phyloP scores from a whole-genome alignment of 1,140 invertebrate genomes.

The Cheumatopsyche charites region DNA sequence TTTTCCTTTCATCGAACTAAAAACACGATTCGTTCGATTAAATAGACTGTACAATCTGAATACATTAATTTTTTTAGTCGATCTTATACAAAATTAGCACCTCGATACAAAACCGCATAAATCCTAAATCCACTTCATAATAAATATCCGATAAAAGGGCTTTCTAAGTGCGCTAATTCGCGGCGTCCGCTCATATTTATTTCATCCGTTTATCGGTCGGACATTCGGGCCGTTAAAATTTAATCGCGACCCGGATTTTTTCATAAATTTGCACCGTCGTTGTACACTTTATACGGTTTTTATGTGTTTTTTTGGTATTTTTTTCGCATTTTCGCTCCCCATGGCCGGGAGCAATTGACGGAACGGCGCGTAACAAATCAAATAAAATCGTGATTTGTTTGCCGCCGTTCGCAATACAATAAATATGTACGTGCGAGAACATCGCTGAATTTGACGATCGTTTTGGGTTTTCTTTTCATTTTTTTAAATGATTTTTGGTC shows the following conservation, averaged over 20 bases:
- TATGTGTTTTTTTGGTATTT: constrained; percentile 15
- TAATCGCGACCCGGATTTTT: constrained; percentile 25
- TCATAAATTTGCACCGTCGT: constrained; percentile 43
- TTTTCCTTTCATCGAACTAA: too few species aligned
- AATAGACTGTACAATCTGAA: too few species aligned
- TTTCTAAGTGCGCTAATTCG: neutral
- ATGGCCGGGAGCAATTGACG: constrained; percentile 30
- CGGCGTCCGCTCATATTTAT: constrained; percentile 1
- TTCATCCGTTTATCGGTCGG: constrained; percentile 1
- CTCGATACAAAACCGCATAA: too few species aligned
- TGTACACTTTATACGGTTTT: constrained; percentile 31
- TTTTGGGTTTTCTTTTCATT: neutral
- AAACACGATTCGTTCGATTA: too few species aligned
- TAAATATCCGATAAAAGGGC: too few species aligned
- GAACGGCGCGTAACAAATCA: constrained; percentile 37
- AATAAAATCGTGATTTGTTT: constrained; percentile 42
- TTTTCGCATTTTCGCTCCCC: neutral
- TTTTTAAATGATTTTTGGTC: neutral
- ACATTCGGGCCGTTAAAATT: constrained; percentile 32
- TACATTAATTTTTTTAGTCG: too few species aligned
- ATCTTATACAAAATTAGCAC: too few species aligned
- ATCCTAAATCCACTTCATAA: too few species aligned
- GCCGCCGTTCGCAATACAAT: constrained; percentile 14
- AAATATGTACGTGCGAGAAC: neutral
- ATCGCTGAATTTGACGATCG: neutral